A percentile compares a stretch with the other conserved stretches of the same genome.
Conservation (phyloP, 2,113 vertebrate species). For the Caranx melampygus region DNA sequence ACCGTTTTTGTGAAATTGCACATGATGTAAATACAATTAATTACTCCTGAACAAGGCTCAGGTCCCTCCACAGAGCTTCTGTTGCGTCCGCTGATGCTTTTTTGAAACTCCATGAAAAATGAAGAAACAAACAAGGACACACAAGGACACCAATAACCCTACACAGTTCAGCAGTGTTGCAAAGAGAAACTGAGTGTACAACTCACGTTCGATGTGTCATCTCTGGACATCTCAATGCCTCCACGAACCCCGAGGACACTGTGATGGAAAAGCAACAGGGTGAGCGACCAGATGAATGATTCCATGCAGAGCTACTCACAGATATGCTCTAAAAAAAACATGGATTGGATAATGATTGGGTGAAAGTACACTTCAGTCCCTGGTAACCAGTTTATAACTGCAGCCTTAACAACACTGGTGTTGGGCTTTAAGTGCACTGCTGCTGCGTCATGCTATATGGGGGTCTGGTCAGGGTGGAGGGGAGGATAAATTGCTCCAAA, state of each 20-base stretch:
- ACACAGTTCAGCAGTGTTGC: conserved; percentile 20
- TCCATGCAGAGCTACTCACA: neutral
- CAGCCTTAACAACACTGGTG: neutral
- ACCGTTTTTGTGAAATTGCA: neutral
- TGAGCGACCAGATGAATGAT: neutral
- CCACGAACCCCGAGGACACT: conserved; percentile 7
- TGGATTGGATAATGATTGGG: neutral
- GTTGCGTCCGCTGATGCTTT: neutral
- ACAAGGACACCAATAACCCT: conserved; percentile 1
- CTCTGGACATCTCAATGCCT: conserved; percentile 26
- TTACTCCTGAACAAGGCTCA: too few species aligned
- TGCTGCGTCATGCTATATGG: conserved; percentile 9
- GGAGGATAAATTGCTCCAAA: conserved; percentile 48
- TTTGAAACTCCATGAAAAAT: neutral
- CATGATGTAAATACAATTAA: neutral
- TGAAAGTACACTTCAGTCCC: neutral
- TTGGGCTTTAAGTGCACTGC: neutral
- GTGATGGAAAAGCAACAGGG: neutral
- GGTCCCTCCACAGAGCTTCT: neutral
- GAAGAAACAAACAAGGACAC: conserved; percentile 16
- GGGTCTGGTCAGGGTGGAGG: conserved; percentile 5
- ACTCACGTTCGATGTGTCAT: conserved; percentile 9
- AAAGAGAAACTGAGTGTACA: conserved; percentile 5
- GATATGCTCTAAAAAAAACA: neutral
- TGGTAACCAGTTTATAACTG: neutral